Conservation (phyloP, 2,797 vertebrate genomes). For the Oreochromis grahami region DNA sequence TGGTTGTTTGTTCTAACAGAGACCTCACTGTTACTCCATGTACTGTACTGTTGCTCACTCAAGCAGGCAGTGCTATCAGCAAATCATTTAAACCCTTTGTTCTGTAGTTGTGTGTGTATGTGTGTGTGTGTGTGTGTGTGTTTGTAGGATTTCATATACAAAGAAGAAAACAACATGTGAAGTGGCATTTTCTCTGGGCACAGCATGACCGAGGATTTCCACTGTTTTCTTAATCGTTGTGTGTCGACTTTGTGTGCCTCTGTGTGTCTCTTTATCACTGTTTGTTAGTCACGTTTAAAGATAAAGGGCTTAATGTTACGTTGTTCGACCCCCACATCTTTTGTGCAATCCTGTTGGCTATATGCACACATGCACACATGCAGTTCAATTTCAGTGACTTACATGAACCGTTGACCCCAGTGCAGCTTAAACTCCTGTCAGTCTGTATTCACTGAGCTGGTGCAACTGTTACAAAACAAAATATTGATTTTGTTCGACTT, state of each 20-base stretch:
- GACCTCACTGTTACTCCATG: neutral
- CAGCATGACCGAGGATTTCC: neutral
- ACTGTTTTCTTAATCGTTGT: neutral
- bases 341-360: neutral
- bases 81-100: conserved; percentile 18
- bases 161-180: neutral
- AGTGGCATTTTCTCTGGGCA: neutral
- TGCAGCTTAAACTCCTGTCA: neutral
- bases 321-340: neutral
- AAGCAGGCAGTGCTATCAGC: neutral
- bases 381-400: conserved; percentile 3
- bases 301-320: conserved; percentile 4
- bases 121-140: neutral
- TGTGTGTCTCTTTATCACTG: neutral
- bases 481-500: neutral
- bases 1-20: neutral
- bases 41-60: neutral
- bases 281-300: neutral
- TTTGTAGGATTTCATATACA: neutral
- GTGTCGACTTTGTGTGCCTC: neutral
- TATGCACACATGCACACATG: neutral
- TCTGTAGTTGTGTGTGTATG: neutral
- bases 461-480: neutral
- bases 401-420: neutral
- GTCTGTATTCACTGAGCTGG: neutral